A percentile compares a stretch with the other conserved stretches of the same genome.
Evolutionary conservation across 2,888 invertebrate genomes (phyloP).

Genomic region (Cerceris ruficornis): DNA sequence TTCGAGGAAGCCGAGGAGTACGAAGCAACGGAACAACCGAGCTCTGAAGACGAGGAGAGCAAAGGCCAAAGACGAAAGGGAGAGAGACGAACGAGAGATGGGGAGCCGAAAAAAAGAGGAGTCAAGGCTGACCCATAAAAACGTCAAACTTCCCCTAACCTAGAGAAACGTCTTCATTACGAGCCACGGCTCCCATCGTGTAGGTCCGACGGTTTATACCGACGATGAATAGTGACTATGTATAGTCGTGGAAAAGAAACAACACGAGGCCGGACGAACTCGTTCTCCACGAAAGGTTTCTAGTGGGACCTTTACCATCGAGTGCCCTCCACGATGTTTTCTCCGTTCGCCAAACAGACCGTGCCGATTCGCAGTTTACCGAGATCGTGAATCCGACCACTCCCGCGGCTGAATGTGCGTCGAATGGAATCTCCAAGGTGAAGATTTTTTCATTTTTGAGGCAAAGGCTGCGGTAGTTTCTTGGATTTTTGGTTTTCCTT

Average conservation of each 20-base stretch:
- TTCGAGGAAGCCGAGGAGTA: conserved; percentile 66
- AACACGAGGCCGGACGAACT: conserved; percentile 58
- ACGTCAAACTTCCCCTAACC: conserved; percentile 81
- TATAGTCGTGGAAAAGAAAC: conserved; percentile 63
- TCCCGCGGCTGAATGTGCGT: not conserved
- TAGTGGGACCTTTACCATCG: conserved; percentile 66
- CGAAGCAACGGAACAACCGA: conserved; percentile 30
- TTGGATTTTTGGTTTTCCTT: no score
- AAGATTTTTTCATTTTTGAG: no score
- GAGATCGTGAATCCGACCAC: conserved; percentile 18
- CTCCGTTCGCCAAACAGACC: conserved; percentile 63
- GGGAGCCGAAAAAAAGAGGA: conserved; percentile 68
- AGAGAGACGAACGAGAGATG: conserved; percentile 27
- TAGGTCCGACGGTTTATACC: conserved; percentile 65
- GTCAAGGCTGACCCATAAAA: conserved; percentile 80
- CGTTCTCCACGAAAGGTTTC: conserved; percentile 66
- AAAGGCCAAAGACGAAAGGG: conserved; percentile 25
- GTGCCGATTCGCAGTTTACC: conserved; percentile 25
- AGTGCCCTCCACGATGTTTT: conserved; percentile 68
- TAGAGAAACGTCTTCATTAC: conserved; percentile 82
- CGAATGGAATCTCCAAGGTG: no score
- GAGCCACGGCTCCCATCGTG: conserved; percentile 68
- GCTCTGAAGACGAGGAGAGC: conserved; percentile 30
- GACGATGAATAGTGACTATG: conserved; percentile 70
- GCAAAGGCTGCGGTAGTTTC: no score